A percentile compares a stretch with the other conserved stretches of the same genome.
phyloP scores from a whole-genome alignment of 2,888 invertebrate genomes.

The Amphiduros pacificus region DNA sequence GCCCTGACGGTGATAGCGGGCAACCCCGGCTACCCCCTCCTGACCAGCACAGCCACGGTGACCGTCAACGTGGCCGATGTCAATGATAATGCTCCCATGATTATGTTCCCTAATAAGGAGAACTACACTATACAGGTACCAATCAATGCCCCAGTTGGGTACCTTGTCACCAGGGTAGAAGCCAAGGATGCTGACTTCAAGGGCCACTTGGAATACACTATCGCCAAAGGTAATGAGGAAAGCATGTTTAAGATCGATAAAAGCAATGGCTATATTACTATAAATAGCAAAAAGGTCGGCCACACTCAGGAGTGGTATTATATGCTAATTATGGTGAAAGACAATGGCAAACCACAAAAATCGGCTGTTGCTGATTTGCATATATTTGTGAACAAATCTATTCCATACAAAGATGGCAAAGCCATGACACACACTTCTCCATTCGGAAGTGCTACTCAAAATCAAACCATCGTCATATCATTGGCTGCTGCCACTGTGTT shows the following conservation, averaged over 20 bases:
- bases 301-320: constrained; percentile 6
- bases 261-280: constrained; percentile 17
- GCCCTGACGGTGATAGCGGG: constrained; percentile 27
- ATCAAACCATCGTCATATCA: constrained; percentile 15
- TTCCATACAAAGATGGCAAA: constrained; percentile 3
- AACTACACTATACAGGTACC: constrained; percentile 18
- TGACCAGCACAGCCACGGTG: constrained; percentile 19
- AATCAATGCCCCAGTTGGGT: constrained; percentile 15
- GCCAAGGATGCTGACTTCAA: constrained; percentile 23
- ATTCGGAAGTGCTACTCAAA: constrained; percentile 7
- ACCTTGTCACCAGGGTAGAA: constrained; percentile 14
- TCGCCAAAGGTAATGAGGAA: constrained; percentile 16
- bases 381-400: constrained; percentile 21
- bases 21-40: constrained; percentile 23
- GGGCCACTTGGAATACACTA: constrained; percentile 16
- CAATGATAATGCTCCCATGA: constrained; percentile 24
- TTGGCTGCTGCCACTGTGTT: constrained; percentile 11
- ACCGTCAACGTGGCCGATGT: constrained; percentile 15
- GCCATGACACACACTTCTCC: constrained; percentile 7
- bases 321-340: constrained; percentile 20
- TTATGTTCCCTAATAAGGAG: constrained; percentile 14
- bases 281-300: constrained; percentile 18
- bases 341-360: constrained; percentile 19
- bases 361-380: constrained; percentile 6
- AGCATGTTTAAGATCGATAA: constrained; percentile 24